phyloP scores from a whole-genome alignment of 2,113 vertebrate species.

The Tenebrosternarchus preto region DNA sequence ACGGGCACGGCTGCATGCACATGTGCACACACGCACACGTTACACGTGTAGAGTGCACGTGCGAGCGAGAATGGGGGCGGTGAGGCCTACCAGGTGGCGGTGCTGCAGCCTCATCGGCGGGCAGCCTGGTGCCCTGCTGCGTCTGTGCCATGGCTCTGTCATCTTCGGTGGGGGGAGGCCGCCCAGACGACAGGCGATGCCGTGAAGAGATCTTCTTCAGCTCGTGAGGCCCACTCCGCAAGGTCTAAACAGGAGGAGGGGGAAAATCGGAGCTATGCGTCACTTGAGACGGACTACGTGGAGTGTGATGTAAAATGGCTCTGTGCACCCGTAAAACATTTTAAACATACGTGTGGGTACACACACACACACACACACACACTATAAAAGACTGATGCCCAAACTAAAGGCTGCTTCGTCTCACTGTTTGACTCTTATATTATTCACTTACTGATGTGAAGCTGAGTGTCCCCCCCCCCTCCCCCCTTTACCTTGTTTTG shows the following conservation, averaged over 20 bases:
- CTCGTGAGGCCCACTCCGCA: slow-evolving; percentile 21
- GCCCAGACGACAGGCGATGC: slow-evolving; percentile 9
- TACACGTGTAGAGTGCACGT: too few relatives aligned
- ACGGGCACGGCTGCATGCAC: too few relatives aligned
- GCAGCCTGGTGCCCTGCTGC: slow-evolving; percentile 41
- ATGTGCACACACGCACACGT: too few relatives aligned
- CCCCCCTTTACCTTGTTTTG: slow-evolving; percentile 55
- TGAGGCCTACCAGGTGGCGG: slow-evolving; percentile 65
- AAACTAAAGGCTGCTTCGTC: neutral
- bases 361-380: too few relatives aligned
- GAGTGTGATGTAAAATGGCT: slow-evolving; percentile 33
- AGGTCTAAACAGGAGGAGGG: slow-evolving; percentile 49
- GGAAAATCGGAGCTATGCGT: slow-evolving; percentile 40
- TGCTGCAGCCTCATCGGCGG: slow-evolving; percentile 53
- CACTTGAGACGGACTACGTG: slow-evolving; percentile 13
- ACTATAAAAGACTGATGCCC: neutral
- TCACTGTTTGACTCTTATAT: neutral
- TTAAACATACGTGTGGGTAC: too few relatives aligned
- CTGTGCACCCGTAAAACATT: slow-evolving; percentile 34
- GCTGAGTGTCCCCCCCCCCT: neutral
- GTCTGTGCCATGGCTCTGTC: slow-evolving; percentile 29
- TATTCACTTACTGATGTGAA: neutral
- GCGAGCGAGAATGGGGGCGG: neutral
- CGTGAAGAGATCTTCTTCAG: slow-evolving; percentile 13
- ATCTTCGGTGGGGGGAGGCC: slow-evolving; percentile 16